A percentile compares a stretch with the other conserved stretches of the same genome.
Evolutionary conservation across 1,140 invertebrate genomes (phyloP).

Genomic region (Drosophila tani): DNA sequence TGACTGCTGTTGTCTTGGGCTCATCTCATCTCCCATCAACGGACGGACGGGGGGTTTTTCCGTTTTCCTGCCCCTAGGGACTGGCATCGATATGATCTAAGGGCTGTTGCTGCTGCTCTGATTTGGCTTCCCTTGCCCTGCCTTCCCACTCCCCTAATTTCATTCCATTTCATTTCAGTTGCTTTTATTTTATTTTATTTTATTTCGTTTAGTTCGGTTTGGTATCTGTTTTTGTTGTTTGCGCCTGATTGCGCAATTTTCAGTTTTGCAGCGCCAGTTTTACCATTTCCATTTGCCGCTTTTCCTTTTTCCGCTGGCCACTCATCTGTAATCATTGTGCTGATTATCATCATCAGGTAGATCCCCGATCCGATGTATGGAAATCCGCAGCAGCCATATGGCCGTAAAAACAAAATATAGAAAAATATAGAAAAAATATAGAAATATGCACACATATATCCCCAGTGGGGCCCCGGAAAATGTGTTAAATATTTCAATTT

Average conservation of each 20-base stretch:
- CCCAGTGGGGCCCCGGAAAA: conserved; percentile 38
- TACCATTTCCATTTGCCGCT: background rate
- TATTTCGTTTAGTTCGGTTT: conserved; percentile 33
- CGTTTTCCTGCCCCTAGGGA: conserved; percentile 45
- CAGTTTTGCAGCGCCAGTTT: conserved; percentile 8
- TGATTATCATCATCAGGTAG: conserved; percentile 21
- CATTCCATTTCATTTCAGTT: conserved; percentile 16
- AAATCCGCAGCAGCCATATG: background rate
- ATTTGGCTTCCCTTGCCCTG: conserved; percentile 23
- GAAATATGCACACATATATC: too few species aligned
- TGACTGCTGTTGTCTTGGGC: conserved; percentile 25
- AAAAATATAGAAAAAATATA: background rate
- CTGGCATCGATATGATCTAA: conserved; percentile 70
- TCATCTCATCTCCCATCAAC: conserved; percentile 28
- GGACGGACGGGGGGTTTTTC: background rate
- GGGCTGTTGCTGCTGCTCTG: conserved; percentile 42
- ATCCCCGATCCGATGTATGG: conserved; percentile 7
- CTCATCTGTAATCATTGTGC: conserved; percentile 53
- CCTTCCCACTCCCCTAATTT: background rate
- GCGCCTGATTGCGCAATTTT: conserved; percentile 79
- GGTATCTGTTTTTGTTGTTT: conserved; percentile 69
- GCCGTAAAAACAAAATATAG: background rate
- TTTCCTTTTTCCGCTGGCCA: conserved; percentile 33
- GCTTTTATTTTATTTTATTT: conserved; percentile 49
- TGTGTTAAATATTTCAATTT: conserved; percentile 81